These are phyloP conservation scores for Chrosomus eos DNA, from an alignment of 2,797 vertebrate genomes.

Conservation along the genomic window DNA sequence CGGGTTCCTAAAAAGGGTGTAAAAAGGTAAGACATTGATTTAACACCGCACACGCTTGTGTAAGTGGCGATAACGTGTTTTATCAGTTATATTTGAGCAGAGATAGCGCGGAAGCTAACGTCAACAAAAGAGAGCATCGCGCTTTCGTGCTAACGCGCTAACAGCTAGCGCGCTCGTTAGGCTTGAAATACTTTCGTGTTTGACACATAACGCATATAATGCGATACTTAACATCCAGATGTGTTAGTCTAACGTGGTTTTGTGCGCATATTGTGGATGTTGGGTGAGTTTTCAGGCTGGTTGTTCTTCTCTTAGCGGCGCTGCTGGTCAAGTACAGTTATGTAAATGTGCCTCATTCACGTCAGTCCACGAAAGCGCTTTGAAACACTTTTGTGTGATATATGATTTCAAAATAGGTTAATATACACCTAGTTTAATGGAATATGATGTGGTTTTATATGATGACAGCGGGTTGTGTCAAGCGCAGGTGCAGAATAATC, in stretches of 20 bases:
- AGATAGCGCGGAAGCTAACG: conserved; percentile 35
- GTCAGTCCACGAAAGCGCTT: neutral
- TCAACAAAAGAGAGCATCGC: conserved; percentile 47
- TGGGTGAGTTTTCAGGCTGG: neutral
- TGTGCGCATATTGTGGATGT: neutral
- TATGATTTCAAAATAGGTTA: accelerated
- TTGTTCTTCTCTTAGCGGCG: conserved; percentile 6
- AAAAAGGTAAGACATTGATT: conserved; percentile 40
- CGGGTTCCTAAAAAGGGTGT: conserved; percentile 31
- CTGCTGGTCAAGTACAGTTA: conserved; percentile 39
- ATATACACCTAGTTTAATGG: neutral
- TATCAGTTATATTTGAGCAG: neutral
- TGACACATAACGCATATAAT: too few relatives aligned
- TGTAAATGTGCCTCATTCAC: conserved; percentile 36
- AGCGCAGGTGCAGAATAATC: neutral
- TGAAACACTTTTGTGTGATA: neutral
- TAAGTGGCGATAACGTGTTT: neutral
- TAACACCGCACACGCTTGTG: neutral
- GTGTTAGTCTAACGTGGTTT: too few relatives aligned
- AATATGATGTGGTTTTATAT: neutral
- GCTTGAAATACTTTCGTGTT: too few relatives aligned
- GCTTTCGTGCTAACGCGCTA: conserved; percentile 38
- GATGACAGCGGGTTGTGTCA: neutral
- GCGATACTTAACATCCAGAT: accelerated
- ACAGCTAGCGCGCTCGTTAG: neutral